Percentiles rank a stretch among this genome's conserved stretches.
Evolutionary conservation across 2,797 vertebrate genomes (phyloP).

Genomic region (Amazonetta brasiliensis): DNA sequence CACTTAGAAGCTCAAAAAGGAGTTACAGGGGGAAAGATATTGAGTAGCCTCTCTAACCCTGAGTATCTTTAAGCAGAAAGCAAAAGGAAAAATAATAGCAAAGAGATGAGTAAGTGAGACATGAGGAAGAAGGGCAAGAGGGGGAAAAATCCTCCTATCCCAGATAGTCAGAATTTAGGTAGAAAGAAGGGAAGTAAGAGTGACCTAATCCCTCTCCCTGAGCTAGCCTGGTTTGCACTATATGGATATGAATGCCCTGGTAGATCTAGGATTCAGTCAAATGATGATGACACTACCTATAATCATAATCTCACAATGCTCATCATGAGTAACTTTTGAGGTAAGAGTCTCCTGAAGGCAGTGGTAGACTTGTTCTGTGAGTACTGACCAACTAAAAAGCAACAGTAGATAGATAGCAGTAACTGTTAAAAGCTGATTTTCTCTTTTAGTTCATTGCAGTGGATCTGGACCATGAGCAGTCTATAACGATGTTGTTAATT

Average conservation of each 20-base stretch:
- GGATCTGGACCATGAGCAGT: background rate
- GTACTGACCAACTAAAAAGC: background rate
- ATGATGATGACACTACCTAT: background rate
- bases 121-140: background rate
- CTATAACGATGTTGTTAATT: background rate
- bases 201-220: background rate
- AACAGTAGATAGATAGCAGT: background rate
- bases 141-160: background rate
- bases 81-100: background rate
- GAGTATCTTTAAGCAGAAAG: background rate
- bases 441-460: background rate
- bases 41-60: background rate
- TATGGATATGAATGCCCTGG: background rate
- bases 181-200: background rate
- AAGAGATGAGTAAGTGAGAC: background rate
- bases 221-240: accelerated
- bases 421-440: background rate
- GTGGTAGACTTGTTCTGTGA: background rate
- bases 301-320: background rate
- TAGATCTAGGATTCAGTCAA: background rate
- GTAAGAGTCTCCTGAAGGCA: background rate
- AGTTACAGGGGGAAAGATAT: background rate
- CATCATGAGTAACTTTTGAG: background rate
- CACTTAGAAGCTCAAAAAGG: background rate
- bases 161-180: background rate